These are phyloP conservation scores for Eira barbara DNA, from an alignment of 2,113 vertebrate genomes.

Conservation along the genomic window DNA sequence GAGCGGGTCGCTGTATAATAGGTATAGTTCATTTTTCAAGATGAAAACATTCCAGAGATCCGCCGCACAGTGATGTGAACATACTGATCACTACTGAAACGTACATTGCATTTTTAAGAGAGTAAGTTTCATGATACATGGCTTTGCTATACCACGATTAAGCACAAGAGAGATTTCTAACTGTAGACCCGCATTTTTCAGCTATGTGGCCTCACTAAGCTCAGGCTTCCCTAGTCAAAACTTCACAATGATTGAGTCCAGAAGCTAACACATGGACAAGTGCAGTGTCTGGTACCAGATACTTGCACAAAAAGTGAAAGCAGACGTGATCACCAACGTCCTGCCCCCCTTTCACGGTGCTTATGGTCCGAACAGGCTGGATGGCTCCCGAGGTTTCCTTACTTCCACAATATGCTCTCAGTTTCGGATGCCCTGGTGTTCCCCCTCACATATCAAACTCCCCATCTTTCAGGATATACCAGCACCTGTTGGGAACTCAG, in stretches of 20 bases:
- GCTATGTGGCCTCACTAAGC: background rate
- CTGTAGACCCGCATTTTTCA: background rate
- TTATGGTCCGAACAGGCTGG: too few relatives aligned
- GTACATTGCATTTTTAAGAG: background rate
- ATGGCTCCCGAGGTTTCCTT: too few relatives aligned
- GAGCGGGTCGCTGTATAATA: background rate
- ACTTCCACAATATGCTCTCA: background rate
- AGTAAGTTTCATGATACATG: background rate
- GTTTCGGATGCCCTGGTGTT: background rate
- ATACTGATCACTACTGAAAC: too few relatives aligned
- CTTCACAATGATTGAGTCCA: fast-evolving
- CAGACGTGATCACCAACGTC: background rate
- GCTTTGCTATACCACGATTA: background rate
- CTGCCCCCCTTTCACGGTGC: background rate
- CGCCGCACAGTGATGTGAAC: background rate
- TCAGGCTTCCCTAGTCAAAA: background rate
- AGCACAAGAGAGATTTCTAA: background rate
- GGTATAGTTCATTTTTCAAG: background rate
- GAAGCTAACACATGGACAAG: background rate
- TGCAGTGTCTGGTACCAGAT: too few relatives aligned
- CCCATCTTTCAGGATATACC: background rate
- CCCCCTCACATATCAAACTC: background rate
- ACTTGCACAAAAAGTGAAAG: too few relatives aligned
- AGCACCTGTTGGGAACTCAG: background rate
- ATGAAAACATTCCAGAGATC: background rate